Evolutionary conservation across 2,797 vertebrate genomes (phyloP).

Genomic region (Rhyacichthys aspro): DNA sequence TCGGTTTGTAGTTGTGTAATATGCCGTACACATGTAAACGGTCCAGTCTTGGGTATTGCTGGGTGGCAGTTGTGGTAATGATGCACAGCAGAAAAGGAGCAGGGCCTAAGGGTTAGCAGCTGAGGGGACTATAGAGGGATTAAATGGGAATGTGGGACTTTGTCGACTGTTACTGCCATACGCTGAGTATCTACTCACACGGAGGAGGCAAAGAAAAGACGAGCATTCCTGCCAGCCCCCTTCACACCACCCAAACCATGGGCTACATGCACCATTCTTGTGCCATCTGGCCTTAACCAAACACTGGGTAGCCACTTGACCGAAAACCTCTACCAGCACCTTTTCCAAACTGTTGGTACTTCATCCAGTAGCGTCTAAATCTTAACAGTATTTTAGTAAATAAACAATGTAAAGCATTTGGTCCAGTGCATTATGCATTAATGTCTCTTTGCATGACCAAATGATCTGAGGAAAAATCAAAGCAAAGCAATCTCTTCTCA

Average conservation of each 20-base stretch:
- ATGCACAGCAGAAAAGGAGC: constrained; percentile 30
- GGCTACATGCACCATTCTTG: constrained; percentile 54
- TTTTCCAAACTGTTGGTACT: too few relatives aligned
- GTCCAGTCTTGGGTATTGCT: too few relatives aligned
- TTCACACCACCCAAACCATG: constrained; percentile 36
- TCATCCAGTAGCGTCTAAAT: too few relatives aligned
- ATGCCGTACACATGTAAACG: too few relatives aligned
- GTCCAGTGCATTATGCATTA: too few relatives aligned
- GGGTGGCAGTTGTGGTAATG: too few relatives aligned
- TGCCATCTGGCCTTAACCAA: constrained; percentile 70
- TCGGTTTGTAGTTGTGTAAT: too few relatives aligned
- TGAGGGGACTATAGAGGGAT: constrained; percentile 69
- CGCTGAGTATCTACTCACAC: constrained; percentile 56
- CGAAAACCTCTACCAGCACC: background rate
- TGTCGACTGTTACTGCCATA: constrained; percentile 68
- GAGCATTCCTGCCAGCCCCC: constrained; percentile 61
- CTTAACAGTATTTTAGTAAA: too few relatives aligned
- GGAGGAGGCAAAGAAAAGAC: constrained; percentile 60
- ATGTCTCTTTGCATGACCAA: too few relatives aligned
- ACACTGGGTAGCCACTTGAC: constrained; percentile 45
- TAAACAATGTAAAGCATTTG: too few relatives aligned
- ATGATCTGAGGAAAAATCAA: too few relatives aligned
- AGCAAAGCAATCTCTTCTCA: too few relatives aligned
- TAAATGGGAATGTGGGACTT: constrained; percentile 75
- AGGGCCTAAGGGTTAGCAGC: constrained; percentile 33